Evolutionary conservation across 1,140 invertebrate species (phyloP), one percentile per base, ranked within the genome.

Genomic region (Drosophila fuyamai): DNA sequence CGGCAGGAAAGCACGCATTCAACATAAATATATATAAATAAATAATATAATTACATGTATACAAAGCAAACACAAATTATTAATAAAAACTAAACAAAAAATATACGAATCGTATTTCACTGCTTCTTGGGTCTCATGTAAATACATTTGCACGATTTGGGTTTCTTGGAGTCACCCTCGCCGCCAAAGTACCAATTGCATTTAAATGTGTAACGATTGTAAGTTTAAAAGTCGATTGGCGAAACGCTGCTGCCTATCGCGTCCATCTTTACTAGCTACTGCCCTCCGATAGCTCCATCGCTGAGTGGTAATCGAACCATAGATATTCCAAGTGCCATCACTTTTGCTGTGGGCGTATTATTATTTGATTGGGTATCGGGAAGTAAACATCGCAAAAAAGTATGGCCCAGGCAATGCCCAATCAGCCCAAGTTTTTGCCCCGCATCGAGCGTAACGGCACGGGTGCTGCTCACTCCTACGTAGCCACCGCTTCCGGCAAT

Each of bases 41-140:
- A 71, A 75, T 81, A 79, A 79, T 76, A 86, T 66, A 86, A 89
- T 84, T 88, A 88, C 85, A 84, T 89, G 84, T 88, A 89, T 88
- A 88, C 84, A 88, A 62, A 77, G 46, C 89, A 73, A 86, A 86
- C 54, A 84, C 59, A 71, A 86, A 86, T 76, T 82, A 85, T 88
- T 76, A 86, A 86, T 86, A 86, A 86, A 85, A 88, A 77, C 71
- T 68, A 13, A 68, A 79, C 76, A 77, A 78, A 23, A 66, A 61
- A 51, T 60, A 48, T 66, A 14, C 10, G 1, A 4, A 16, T 2
- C 4, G 29, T 57, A 29, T 32, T 80, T 56, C 13, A 1, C 29
- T 43, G 29, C n/a, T 16, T 10, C 9, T 2, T 29, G 47, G 29
- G 23, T 23, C 23, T 23, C 23, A 23, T 23, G 23, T 23, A 29